Evolutionary conservation across 2,113 vertebrate genomes (phyloP), one percentile per base, ranked within the genome.

Genomic region (Scomber japonicus): DNA sequence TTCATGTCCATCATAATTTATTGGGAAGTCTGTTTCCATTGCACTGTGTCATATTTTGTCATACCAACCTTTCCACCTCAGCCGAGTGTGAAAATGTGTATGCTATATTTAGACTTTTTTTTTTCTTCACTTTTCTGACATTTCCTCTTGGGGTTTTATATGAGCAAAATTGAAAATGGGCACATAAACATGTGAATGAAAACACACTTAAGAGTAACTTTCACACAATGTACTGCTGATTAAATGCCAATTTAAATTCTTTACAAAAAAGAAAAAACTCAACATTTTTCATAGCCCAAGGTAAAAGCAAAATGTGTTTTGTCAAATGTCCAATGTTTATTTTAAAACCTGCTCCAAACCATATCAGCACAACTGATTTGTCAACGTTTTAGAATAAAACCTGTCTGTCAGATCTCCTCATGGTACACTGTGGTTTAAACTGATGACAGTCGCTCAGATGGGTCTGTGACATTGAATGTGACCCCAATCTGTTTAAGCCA

Each of bases 401-500:
- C 16, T 0, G 5, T 9, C 16, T 55, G 13, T 31, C 17, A 55
- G 17, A 14, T 44, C 15, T 56, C 6, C 12, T 40, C 21, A 19
- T 1, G 1, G 24, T 1, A 35, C 44, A 55, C 31, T 3, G 19
- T 12, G 56, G 49, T 24, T 78, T 35, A 27, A 56, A 19, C 21
- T 50, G 50, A 60, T 11, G 19, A 67, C 68, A 44, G 35, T 21
- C n/a, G 31, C 73, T 84, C 76, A 51, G 76, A 84, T 71, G 79
- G 61, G 59, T 73, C 56, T 44, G 75, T 81, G 85, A 72, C 85
- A 87, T 50, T 5, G 31, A 19, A 24, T 8, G 44, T 75, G 83
- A 91, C 83, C 90, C 56, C 76, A 81, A 85, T 89, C 83, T 84
- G 86, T 53, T 70, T 40, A 44, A 82, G 64, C 85, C 86, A 78